Evolutionary conservation across 2,888 invertebrate genomes (phyloP).

Genomic region (Leptinotarsa haldemani): DNA sequence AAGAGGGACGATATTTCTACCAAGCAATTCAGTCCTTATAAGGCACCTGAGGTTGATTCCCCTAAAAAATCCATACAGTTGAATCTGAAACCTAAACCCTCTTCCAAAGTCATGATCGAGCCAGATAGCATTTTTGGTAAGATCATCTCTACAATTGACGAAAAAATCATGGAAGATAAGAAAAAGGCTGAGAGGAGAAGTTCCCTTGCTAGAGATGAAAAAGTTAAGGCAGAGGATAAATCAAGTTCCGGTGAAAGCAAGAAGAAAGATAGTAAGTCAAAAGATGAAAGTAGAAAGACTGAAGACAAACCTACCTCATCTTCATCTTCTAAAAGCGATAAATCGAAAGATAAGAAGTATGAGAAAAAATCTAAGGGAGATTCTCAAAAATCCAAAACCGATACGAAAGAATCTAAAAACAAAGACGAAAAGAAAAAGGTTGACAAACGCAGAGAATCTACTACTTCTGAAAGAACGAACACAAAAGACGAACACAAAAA

Average conservation of each 20-base stretch:
- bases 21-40: conserved; percentile 7
- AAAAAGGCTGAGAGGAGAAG: conserved; percentile 35
- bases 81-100: conserved; percentile 32
- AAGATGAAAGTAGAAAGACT: conserved; percentile 23
- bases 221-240: conserved; percentile 25
- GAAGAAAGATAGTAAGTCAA: conserved; percentile 18
- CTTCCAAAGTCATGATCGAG: conserved; percentile 50
- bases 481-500: conserved; percentile 6
- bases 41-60: background rate
- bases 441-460: conserved; percentile 19
- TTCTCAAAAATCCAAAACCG: conserved; percentile 16
- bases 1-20: background rate
- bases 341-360: conserved; percentile 18
- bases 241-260: conserved; percentile 18
- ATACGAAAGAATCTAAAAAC: conserved; percentile 27
- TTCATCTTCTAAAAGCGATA: background rate
- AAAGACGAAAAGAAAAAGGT: conserved; percentile 33
- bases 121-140: conserved; percentile 51
- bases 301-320: background rate
- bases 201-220: conserved; percentile 27
- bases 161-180: conserved; percentile 48
- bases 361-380: conserved; percentile 25
- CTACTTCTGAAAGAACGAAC: conserved; percentile 4
- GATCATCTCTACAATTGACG: conserved; percentile 54
- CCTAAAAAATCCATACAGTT: conserved; percentile 11